Percentiles rank a stretch among this genome's conserved stretches.
Conservation (phyloP, 37 sponge, comb jelly and placozoan genomes). For the Ianthella basta region DNA sequence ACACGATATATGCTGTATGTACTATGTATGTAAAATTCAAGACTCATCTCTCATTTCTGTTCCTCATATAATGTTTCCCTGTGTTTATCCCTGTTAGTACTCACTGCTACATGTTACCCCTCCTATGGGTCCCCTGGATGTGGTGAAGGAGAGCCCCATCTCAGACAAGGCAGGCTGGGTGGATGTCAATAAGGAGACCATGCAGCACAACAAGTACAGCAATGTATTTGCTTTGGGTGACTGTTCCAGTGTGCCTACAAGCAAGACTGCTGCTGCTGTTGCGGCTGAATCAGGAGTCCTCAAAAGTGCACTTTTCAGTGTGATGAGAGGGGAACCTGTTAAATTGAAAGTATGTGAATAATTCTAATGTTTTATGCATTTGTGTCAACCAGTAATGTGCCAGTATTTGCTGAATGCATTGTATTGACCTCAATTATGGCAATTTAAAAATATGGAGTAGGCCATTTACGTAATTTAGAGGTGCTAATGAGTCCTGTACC, state of each 20-base stretch:
- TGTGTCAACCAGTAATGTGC: too few relatives aligned
- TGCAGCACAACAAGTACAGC: slow-evolving; percentile 80
- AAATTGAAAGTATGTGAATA: slow-evolving; percentile 9
- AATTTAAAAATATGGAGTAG: too few relatives aligned
- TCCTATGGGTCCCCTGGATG: slow-evolving; percentile 82
- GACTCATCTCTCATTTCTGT: too few relatives aligned
- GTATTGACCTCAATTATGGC: too few relatives aligned
- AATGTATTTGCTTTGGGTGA: slow-evolving; percentile 93
- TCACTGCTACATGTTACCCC: slow-evolving; percentile 86
- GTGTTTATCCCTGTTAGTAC: slow-evolving; percentile 52
- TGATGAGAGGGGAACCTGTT: slow-evolving; percentile 71
- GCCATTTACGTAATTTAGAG: too few relatives aligned
- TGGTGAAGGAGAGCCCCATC: slow-evolving; percentile 71
- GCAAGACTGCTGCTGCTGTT: slow-evolving; percentile 88
- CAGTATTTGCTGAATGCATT: too few relatives aligned
- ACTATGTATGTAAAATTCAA: too few relatives aligned
- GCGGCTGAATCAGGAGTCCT: slow-evolving; percentile 85
- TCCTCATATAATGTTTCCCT: neutral
- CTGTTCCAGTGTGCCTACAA: slow-evolving; percentile 87
- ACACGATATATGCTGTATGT: too few relatives aligned
- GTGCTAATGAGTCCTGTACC: too few relatives aligned
- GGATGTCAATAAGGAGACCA: slow-evolving; percentile 81
- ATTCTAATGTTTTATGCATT: neutral
- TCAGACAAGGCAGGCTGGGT: slow-evolving; percentile 83
- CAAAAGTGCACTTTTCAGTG: slow-evolving; percentile 46